A percentile compares a stretch with the other conserved stretches of the same genome.
Evolutionary conservation across 2,113 vertebrate species (phyloP).

Genomic region (Nyctereutes procyonoides): DNA sequence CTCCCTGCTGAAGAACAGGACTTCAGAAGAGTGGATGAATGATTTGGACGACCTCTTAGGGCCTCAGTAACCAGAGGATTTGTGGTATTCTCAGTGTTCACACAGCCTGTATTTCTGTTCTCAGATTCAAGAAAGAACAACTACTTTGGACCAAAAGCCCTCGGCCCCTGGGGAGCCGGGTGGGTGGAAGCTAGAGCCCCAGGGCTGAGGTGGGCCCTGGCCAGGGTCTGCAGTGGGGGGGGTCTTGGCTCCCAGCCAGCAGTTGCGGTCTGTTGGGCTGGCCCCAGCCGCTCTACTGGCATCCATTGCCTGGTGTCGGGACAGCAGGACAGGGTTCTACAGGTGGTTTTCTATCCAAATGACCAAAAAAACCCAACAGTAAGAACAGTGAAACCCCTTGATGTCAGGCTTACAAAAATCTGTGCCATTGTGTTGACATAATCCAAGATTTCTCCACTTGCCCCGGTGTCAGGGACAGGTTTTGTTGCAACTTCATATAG

Average conservation of each 20-base stretch:
- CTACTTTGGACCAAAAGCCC: slow-evolving; percentile 90
- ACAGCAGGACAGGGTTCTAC: slow-evolving; percentile 31
- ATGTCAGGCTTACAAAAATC: neutral
- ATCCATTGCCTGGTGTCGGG: neutral
- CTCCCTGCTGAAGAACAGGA: slow-evolving; percentile 96
- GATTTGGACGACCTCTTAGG: slow-evolving; percentile 97
- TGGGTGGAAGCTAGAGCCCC: neutral
- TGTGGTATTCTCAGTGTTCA: neutral
- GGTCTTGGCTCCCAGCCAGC: slow-evolving; percentile 11
- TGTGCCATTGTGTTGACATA: neutral
- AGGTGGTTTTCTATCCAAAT: slow-evolving; percentile 37
- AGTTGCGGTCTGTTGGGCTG: slow-evolving; percentile 63
- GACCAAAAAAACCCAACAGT: slow-evolving; percentile 65
- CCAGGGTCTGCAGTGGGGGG: neutral
- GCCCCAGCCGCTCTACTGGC: slow-evolving; percentile 31
- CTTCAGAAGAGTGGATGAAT: slow-evolving; percentile 98
- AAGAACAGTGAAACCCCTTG: neutral
- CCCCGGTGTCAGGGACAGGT: neutral
- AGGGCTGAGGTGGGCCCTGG: neutral
- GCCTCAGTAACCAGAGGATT: slow-evolving; percentile 88
- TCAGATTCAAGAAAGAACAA: slow-evolving; percentile 82
- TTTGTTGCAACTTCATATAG: slow-evolving; percentile 65
- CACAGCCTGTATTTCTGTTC: slow-evolving; percentile 76
- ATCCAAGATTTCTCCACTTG: slow-evolving; percentile 21
- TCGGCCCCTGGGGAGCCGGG: slow-evolving; percentile 79